A percentile compares a stretch with the other conserved stretches of the same genome.
These are phyloP conservation scores for Vidua chalybeata DNA, from an alignment of 2,113 vertebrate genomes.

Conservation along the genomic window DNA sequence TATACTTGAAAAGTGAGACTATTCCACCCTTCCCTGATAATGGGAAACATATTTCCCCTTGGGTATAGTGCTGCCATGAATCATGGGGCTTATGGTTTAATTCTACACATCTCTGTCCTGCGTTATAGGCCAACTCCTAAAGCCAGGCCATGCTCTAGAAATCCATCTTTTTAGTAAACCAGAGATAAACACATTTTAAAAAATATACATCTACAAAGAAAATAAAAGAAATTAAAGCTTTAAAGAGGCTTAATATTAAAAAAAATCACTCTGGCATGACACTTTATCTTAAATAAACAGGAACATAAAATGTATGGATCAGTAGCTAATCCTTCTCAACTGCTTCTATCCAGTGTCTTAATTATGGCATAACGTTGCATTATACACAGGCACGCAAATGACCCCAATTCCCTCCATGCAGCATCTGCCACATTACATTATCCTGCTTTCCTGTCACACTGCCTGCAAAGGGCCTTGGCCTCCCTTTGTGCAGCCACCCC, in stretches of 20 bases:
- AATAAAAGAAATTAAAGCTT: neutral
- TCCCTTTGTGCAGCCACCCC: neutral
- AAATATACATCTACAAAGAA: neutral
- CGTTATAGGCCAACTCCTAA: neutral
- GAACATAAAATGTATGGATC: slow-evolving; percentile 4
- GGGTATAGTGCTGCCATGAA: neutral
- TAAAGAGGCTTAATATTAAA: neutral
- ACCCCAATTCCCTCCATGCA: slow-evolving; percentile 18
- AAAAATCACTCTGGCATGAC: neutral
- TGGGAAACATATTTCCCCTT: neutral
- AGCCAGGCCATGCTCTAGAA: neutral
- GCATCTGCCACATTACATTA: slow-evolving; percentile 50
- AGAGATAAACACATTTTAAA: neutral
- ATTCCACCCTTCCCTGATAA: neutral
- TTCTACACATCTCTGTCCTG: neutral
- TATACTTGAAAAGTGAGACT: neutral
- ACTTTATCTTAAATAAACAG: slow-evolving; percentile 29
- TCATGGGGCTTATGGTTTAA: neutral
- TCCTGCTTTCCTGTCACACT: neutral
- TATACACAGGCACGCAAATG: neutral
- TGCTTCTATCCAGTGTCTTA: neutral
- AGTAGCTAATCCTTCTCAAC: slow-evolving; percentile 32
- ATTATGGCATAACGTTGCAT: slow-evolving; percentile 30
- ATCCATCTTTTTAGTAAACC: neutral
- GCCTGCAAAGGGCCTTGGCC: neutral